Evolutionary conservation across 2,797 vertebrate species (phyloP), one percentile per base, ranked within the genome.

Genomic region (Notoglanidium macrostoma): DNA sequence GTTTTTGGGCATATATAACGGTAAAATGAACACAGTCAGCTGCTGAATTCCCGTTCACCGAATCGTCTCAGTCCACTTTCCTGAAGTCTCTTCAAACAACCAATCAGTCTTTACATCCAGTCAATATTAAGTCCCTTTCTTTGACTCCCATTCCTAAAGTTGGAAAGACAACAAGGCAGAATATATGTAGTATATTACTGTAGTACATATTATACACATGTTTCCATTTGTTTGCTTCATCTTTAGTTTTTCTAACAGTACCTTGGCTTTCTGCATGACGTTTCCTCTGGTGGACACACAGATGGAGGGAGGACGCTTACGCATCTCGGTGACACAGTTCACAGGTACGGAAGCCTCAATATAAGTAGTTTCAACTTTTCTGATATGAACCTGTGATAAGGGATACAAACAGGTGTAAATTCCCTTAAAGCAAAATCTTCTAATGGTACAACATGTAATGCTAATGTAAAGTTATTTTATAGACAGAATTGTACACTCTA

Each of bases 201-300:
- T n/a, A n/a, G n/a, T n/a, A n/a, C n/a, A n/a, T n/a, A n/a, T n/a
- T n/a, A n/a, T n/a, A n/a, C n/a, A n/a, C 32, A 80, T 6, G 55
- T 65, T 32, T 59, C 12, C 0, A 21, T 61, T 84, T 35, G 32
- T 26, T 49, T 46, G 65, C 11, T 35, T 17, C 2, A 17, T 65
- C 0, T 32, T n/a, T 23, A 0, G 0, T 21, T 63, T 59, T 49
- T 55, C 17, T 14, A 44, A 65, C 15, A 59, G 59, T 94, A 99
- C 98, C 97, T 99, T 99, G 89, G 98, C 97, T 88, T 98, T 99
- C 92, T 97, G 95, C 93, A 99, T 96, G 93, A 99, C 98, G 0
- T 95, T 98, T 59, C 97, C 98, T 91, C 95, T 97, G 87, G 94
- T 96, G 86, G 97, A 95, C 82, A 96, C 92, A 77, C 95, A 94